Evolutionary conservation across 2,888 invertebrate species (phyloP), one percentile per base, ranked within the genome.

Genomic region (Erebia palarica): DNA sequence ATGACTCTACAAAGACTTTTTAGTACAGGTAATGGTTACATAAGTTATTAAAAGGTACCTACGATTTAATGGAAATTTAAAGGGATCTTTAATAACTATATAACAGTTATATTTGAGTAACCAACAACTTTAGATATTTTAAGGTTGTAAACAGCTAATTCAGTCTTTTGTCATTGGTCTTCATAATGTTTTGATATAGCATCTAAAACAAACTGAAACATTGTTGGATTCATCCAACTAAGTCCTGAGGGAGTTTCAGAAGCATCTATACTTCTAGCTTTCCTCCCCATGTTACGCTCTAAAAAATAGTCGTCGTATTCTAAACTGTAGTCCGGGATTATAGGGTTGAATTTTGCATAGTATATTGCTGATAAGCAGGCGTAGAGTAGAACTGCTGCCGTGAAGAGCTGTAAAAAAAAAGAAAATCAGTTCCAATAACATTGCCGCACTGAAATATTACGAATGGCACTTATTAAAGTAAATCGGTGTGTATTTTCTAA

Each of bases 281-380:
- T 88, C 81, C 91, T 92, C 76, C 94, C 94, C 14, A 96, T 93
- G 11, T 95, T 95, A 76, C 96, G 94, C 78, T 95, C 95, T 69
- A 96, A 94, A 84, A 96, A 95, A 82, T 96, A 96, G 83, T 96
- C 96, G 72, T 95, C 95, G 82, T 96, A 96, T 80, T 96, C 95
- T 84, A 94, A 94, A 80, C 96, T 96, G 85, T 96, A 96, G 86
- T 97, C 96, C 69, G 96, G 95, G n/a, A 96, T 94, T 73, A 96
- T 94, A 64, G 97, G 97, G 88, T 97, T 97, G 85, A 97, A 97
- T 88, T 97, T 97, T 68, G 97, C 97, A 89, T 97, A 97, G 89
- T 97, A 97, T 82, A 97, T 96, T 70, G 97, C 97, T 1, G 97
- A 97, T 79, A 97, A 95, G 69, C 97, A 97, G 70, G 97, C 97